Base-by-base conservation (phyloP, 2,888 invertebrate species). In the Perdita meconis region DNA sequence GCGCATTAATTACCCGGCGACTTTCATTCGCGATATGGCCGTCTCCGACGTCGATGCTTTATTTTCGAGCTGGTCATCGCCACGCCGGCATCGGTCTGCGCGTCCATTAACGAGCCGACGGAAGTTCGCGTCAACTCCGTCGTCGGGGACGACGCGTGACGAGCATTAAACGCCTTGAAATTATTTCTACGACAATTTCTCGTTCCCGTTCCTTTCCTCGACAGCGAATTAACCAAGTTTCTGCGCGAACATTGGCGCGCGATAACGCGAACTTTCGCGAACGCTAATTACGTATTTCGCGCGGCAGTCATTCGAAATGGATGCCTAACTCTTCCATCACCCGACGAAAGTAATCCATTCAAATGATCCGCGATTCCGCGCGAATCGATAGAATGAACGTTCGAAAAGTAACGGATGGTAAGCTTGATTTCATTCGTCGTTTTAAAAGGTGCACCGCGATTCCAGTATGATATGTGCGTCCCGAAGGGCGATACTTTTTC, bases 141-240 rank as follows among this genome's bases (percentile, higher is more conserved):
- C 76, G 76, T 66, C 68, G 65, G 57, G 36, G 30, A 6, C 59
- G 80, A 81, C 78, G 63, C 74, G 68, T 36, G 76, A 44, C 72
- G 72, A 30, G 78, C 71, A 84, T 87, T 88, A 81, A 88, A 84
- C 83, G 81, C 79, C 82, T 77, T 66, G 78, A 76, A 83, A 87
- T 87, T 86, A 86, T 87, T 86, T 86, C 84, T 67, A 73, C 66
- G 64, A 75, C 81, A 78, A 80, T 83, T 81, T 78, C 81, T 81
- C 80, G 80, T 80, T 78, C 73, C 22, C 19, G 36, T 22, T 51
- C 72, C 36, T n/a, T 5, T 47, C 30, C 30, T 30, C 6, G 30
- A 26, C 13, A 1, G 51, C 47, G 72, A 83, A 69, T 81, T 81
- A 16, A 42, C 65, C 36, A 83, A 84, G 71, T 84, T 78, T 61